Percentiles rank a stretch among this genome's conserved stretches.
Evolutionary conservation across 2,113 vertebrate genomes (phyloP).

Genomic region (Meleagris gallopavo): DNA sequence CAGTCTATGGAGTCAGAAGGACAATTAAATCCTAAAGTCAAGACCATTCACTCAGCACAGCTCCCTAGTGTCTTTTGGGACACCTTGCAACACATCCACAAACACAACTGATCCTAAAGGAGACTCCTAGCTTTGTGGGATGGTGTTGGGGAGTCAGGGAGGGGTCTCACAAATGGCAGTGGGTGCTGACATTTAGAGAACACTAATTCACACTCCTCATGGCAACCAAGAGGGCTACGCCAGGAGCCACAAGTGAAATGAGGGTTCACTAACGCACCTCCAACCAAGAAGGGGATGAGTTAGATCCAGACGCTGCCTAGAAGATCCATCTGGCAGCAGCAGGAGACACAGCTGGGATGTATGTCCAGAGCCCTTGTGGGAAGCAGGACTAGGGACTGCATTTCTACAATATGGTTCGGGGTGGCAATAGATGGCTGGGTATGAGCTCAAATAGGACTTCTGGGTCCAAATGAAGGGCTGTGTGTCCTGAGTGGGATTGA

Average conservation of each 20-base stretch:
- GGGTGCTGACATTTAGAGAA: not conserved
- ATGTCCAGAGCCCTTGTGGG: not conserved
- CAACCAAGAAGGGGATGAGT: fast-evolving
- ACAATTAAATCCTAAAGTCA: not conserved
- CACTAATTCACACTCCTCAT: not conserved
- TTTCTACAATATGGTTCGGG: not conserved
- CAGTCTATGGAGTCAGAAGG: not conserved
- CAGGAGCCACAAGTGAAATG: not conserved
- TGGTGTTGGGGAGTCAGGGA: not conserved
- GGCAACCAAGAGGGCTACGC: not conserved
- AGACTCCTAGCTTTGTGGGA: not conserved
- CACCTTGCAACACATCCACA: not conserved
- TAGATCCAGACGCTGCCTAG: not conserved
- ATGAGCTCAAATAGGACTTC: not conserved
- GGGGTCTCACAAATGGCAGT: not conserved
- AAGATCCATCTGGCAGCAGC: not conserved
- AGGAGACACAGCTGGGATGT: not conserved
- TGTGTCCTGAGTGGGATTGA: not conserved
- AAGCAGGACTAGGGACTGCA: not conserved
- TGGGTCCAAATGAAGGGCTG: not conserved
- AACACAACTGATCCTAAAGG: not conserved
- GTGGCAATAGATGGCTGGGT: no score
- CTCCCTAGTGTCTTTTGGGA: not conserved
- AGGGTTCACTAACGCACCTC: not conserved
- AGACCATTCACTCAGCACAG: not conserved